A percentile compares a stretch with the other conserved stretches of the same genome.
Conservation (phyloP, 2,797 vertebrate genomes). For the Ataeniobius toweri region DNA sequence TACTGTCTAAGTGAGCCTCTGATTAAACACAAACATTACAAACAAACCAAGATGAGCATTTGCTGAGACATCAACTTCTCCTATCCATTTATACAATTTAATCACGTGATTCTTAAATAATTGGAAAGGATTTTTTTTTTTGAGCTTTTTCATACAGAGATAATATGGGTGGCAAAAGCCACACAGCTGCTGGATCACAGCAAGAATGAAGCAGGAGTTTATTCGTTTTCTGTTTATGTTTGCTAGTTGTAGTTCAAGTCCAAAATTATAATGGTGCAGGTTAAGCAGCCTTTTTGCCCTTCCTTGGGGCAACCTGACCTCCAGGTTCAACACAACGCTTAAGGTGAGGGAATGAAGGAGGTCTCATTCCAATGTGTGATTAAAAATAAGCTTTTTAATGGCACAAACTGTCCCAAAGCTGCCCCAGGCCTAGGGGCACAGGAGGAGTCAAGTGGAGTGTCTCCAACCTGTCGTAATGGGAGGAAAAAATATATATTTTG, state of each 20-base stretch:
- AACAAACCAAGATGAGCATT: neutral
- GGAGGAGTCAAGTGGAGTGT: neutral
- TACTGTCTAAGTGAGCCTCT: constrained; percentile 14
- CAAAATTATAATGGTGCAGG: constrained; percentile 6
- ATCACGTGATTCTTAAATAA: neutral
- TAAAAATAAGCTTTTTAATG: constrained; percentile 15
- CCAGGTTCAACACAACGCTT: constrained; percentile 34
- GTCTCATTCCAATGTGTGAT: constrained; percentile 36
- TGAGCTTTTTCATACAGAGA: neutral
- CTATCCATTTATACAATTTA: neutral
- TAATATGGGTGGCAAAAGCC: neutral
- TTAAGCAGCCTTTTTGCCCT: constrained; percentile 19
- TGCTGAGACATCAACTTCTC: constrained; percentile 3
- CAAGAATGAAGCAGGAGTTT: neutral
- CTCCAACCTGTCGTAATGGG: neutral
- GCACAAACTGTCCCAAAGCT: constrained; percentile 10
- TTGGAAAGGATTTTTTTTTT: neutral
- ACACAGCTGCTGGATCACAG: neutral
- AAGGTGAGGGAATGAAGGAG: constrained; percentile 16
- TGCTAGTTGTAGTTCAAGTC: neutral
- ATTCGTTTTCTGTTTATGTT: neutral
- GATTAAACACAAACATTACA: neutral
- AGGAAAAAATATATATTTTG: too few species aligned
- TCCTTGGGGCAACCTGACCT: constrained; percentile 40
- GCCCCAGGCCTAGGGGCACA: neutral